Base-by-base conservation (phyloP, 1,140 invertebrate genomes). In the Sycophaga agraensis region DNA sequence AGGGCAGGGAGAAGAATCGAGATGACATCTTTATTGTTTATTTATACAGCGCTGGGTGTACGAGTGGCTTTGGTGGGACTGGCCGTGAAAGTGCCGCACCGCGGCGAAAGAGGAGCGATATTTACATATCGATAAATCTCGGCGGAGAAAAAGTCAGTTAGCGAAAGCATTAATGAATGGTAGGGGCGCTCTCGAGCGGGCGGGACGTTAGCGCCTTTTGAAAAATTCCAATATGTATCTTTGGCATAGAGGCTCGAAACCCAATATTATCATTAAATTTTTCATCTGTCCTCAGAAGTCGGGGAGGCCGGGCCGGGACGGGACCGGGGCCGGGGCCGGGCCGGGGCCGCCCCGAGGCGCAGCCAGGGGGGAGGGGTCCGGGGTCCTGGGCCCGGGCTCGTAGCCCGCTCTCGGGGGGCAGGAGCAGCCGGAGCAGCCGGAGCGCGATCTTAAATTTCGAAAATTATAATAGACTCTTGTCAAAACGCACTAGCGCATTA, bases 381-480 rank as follows among this genome's bases (percentile, higher is more conserved):
- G n/a, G n/a, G n/a, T n/a, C n/a, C n/a, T n/a, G n/a, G n/a, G n/a
- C n/a, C n/a, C n/a, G n/a, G n/a, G n/a, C n/a, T n/a, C n/a, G n/a
- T n/a, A n/a, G n/a, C n/a, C n/a, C n/a, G n/a, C n/a, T n/a, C n/a
- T n/a, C n/a, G n/a, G n/a, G n/a, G n/a, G n/a, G 16, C 9, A 11
- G 42, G 17, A 50, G 16, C 21, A 37, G 31, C n/a, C 2, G 6
- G 8, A 40, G 16, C 28, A 11, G 11, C 16, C 12, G 14, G 21
- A 57, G 21, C 37, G 19, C n/a, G 58, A 55, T 55, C 42, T 55
- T 61, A 61, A 61, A 63, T 56, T 63, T 63, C 37, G 53, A 63
- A 63, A 63, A 57, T 49, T 35, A 63, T 63, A 63, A 63, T 63
- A 63, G 51, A 63, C 60, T 63, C 60, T 63, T 63, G 60, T 63